phyloP scores from a whole-genome alignment of 2,888 invertebrate genomes.

The Ashinkailepas kermadecensis region DNA sequence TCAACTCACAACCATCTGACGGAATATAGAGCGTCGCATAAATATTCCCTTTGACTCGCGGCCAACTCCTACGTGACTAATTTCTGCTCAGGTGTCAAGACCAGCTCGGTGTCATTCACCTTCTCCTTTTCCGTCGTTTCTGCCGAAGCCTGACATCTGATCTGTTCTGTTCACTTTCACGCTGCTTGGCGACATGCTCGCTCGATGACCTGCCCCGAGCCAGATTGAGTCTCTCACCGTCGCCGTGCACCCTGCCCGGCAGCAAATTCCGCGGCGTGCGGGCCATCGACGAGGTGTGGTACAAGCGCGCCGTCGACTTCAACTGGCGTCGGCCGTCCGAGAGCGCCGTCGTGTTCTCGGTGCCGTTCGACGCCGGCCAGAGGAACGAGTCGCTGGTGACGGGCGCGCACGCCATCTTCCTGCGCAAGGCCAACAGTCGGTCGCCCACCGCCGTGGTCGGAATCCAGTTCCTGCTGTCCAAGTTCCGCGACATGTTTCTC shows the following conservation, averaged over 20 bases:
- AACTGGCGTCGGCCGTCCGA: constrained; percentile 70
- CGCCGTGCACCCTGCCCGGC: constrained; percentile 28
- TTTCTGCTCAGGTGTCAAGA: too few relatives aligned
- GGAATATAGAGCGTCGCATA: too few relatives aligned
- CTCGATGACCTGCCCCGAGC: too few relatives aligned
- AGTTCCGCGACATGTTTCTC: constrained; percentile 71
- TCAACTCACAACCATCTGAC: too few relatives aligned
- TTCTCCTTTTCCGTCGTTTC: too few relatives aligned
- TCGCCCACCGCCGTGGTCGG: constrained; percentile 91
- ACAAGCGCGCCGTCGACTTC: constrained; percentile 82
- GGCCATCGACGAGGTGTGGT: constrained; percentile 84
- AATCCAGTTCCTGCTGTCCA: constrained; percentile 74
- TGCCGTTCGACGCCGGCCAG: constrained; percentile 64
- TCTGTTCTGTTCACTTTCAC: background rate
- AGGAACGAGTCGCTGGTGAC: constrained; percentile 62
- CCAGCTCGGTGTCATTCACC: too few relatives aligned
- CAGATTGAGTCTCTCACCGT: too few relatives aligned
- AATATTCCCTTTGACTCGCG: too few relatives aligned
- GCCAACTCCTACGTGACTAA: too few relatives aligned
- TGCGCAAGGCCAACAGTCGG: constrained; percentile 70
- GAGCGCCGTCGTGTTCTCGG: constrained; percentile 84
- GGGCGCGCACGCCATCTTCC: constrained; percentile 84
- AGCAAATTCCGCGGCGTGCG: constrained; percentile 69
- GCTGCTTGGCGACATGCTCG: background rate
- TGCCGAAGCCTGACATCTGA: too few relatives aligned